Percentiles rank a stretch among this genome's conserved stretches.
Conservation (phyloP, 2,888 invertebrate genomes). For the Apocheima hispidaria region DNA sequence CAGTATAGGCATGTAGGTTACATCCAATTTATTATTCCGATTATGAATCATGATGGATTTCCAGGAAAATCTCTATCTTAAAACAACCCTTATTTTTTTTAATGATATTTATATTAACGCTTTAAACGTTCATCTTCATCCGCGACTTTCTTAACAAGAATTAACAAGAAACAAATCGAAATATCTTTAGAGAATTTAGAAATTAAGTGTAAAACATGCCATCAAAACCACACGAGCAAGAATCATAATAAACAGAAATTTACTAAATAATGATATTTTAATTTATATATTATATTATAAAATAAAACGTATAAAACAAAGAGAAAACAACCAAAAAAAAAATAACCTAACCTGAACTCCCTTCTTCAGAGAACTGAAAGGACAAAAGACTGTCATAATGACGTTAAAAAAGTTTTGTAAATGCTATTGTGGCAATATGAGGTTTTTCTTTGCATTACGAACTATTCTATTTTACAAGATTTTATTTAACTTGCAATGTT, state of each 20-base stretch:
- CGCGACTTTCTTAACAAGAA: background rate
- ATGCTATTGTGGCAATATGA: background rate
- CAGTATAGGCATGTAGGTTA: background rate
- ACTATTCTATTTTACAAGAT: background rate
- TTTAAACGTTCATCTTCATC: background rate
- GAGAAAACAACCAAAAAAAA: background rate
- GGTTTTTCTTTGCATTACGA: background rate
- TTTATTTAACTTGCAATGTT: too few relatives aligned
- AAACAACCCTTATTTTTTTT: background rate
- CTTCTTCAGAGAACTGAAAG: too few relatives aligned
- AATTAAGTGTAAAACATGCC: background rate
- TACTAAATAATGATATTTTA: background rate
- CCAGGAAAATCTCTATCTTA: background rate
- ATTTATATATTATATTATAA: background rate
- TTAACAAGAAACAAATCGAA: too few relatives aligned
- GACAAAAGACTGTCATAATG: background rate
- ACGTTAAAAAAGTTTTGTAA: background rate
- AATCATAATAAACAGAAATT: conserved; percentile 5
- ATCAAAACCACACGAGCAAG: background rate
- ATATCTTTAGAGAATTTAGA: background rate
- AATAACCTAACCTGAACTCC: background rate
- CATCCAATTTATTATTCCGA: background rate
- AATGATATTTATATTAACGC: background rate
- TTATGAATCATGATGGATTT: conserved; percentile 16
- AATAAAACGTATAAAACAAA: background rate